Conservation (phyloP, 2,113 vertebrate genomes). For the Xenopus borealis region DNA sequence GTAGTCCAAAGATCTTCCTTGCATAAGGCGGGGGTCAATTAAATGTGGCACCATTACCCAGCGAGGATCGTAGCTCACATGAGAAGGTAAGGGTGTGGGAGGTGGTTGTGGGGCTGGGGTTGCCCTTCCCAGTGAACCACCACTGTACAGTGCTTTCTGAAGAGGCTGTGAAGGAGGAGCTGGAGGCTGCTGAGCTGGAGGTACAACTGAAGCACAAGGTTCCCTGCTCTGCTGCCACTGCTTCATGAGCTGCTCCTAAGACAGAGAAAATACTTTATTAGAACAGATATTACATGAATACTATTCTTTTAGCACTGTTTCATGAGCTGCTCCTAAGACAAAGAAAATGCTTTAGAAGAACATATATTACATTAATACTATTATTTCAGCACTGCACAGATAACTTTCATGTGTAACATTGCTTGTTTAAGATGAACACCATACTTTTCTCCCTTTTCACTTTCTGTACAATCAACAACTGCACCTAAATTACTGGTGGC, state of each 20-base stretch:
- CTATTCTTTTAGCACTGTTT: no score
- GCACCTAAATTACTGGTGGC: no score
- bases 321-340: no score
- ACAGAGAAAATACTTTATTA: background rate
- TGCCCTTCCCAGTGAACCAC: slow-evolving; percentile 71
- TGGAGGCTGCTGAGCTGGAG: slow-evolving; percentile 61
- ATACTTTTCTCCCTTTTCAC: no score
- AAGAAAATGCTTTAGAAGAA: no score
- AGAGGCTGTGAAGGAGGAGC: slow-evolving; percentile 54
- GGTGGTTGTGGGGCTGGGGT: slow-evolving; percentile 12
- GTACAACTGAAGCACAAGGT: slow-evolving; percentile 51
- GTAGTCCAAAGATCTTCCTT: slow-evolving; percentile 83
- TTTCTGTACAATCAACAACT: no score
- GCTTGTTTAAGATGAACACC: no score
- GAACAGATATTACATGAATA: background rate
- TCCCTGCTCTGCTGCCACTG: slow-evolving; percentile 64
- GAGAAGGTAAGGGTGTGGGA: slow-evolving; percentile 64
- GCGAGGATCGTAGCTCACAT: slow-evolving; percentile 89
- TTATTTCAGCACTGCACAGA: no score
- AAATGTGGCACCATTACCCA: slow-evolving; percentile 92
- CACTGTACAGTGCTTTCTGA: slow-evolving; percentile 73
- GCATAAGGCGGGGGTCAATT: slow-evolving; percentile 88
- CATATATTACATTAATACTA: no score
- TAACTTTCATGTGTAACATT: no score
- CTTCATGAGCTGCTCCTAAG: slow-evolving; percentile 83